Percentiles rank a stretch among this genome's conserved stretches.
Conservation (phyloP, 1,140 invertebrate genomes). For the Chironomus tepperi region DNA sequence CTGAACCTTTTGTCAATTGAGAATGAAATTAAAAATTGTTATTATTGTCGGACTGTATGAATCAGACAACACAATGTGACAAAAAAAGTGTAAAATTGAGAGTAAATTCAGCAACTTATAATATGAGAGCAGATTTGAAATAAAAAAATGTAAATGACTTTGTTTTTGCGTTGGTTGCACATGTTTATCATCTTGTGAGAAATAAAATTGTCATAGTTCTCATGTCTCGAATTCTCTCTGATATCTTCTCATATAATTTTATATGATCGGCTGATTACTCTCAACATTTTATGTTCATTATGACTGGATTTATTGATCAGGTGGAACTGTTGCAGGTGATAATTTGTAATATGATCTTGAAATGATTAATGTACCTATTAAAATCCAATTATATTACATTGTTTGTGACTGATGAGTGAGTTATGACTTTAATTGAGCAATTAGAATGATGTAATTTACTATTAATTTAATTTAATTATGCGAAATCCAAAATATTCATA, state of each 20-base stretch:
- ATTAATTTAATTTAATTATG: too few species aligned
- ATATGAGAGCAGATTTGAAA: background rate
- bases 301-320: too few species aligned
- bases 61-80: conserved; percentile 12
- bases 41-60: background rate
- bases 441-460: too few species aligned
- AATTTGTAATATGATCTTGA: too few species aligned
- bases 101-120: background rate
- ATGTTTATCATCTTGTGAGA: background rate
- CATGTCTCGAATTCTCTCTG: background rate
- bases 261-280: background rate
- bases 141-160: background rate
- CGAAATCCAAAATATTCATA: too few species aligned
- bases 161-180: background rate
- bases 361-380: too few species aligned
- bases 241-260: background rate
- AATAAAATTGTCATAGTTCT: background rate
- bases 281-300: too few species aligned
- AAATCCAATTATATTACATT: too few species aligned
- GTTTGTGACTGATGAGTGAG: too few species aligned
- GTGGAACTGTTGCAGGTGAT: too few species aligned
- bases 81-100: background rate
- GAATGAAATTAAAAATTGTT: background rate
- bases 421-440: too few species aligned
- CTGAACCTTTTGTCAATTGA: background rate